Evolutionary conservation across 2,888 invertebrate genomes (phyloP).

Genomic region (Scotopteryx bipunctaria): DNA sequence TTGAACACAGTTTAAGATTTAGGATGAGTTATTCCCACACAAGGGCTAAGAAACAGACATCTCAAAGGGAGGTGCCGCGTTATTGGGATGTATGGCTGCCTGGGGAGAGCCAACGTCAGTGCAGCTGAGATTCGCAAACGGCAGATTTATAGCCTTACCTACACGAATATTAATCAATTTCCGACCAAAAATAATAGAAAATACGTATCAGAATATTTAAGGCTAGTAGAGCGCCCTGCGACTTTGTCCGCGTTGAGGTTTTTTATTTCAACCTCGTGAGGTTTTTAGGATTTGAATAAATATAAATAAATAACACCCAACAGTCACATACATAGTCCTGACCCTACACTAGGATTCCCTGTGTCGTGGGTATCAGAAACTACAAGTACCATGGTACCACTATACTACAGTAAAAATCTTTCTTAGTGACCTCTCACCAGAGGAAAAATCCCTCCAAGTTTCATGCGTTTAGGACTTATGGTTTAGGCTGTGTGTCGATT

Average conservation of each 20-base stretch:
- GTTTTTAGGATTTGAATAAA: too few relatives aligned
- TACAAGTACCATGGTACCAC: too few relatives aligned
- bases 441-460: too few relatives aligned
- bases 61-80: slow-evolving; percentile 58
- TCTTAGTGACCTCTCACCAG: too few relatives aligned
- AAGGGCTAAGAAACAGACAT: slow-evolving; percentile 42
- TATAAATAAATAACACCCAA: too few relatives aligned
- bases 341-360: too few relatives aligned
- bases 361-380: too few relatives aligned
- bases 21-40: slow-evolving; percentile 24
- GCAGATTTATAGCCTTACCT: slow-evolving; percentile 71
- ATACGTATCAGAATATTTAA: neutral
- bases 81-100: slow-evolving; percentile 77
- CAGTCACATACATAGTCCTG: neutral
- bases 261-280: too few relatives aligned
- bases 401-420: too few relatives aligned
- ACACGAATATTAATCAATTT: slow-evolving; percentile 70
- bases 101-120: slow-evolving; percentile 57
- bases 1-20: slow-evolving; percentile 22
- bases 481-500: too few relatives aligned
- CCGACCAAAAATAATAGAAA: slow-evolving; percentile 7
- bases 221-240: neutral
- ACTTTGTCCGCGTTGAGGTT: too few relatives aligned
- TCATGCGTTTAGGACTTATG: too few relatives aligned
- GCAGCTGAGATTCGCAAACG: slow-evolving; percentile 73